phyloP scores from a whole-genome alignment of 1,140 invertebrate genomes.

The Hycleus cichorii region DNA sequence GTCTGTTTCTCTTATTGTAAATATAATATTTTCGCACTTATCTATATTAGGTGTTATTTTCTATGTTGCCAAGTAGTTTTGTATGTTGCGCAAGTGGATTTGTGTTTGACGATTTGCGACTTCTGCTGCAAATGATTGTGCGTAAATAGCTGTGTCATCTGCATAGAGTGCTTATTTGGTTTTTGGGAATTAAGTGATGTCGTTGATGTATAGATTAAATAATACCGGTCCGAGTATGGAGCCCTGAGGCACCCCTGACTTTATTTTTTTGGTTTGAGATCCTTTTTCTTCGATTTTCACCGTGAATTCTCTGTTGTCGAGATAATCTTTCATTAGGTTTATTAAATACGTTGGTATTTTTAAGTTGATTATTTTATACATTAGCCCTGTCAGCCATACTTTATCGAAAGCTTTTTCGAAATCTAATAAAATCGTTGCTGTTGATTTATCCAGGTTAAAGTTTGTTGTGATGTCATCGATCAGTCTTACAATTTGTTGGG shows the following conservation, averaged over 20 bases:
- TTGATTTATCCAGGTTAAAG: slow-evolving; percentile 29
- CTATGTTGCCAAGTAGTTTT: too few species aligned
- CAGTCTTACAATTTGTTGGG: slow-evolving; percentile 36
- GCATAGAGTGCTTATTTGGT: too few species aligned
- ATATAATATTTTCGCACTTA: slow-evolving; percentile 10
- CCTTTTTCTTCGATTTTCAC: slow-evolving; percentile 21
- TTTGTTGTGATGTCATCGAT: slow-evolving; percentile 30
- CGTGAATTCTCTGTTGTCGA: slow-evolving; percentile 21
- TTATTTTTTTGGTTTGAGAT: background rate
- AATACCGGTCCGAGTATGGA: too few species aligned
- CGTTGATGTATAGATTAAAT: slow-evolving; percentile 9
- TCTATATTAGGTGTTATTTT: slow-evolving; percentile 1
- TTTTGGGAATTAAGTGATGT: slow-evolving; percentile 31
- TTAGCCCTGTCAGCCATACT: slow-evolving; percentile 32
- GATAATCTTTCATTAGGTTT: slow-evolving; percentile 22
- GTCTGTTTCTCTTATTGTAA: slow-evolving; percentile 7
- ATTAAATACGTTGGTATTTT: slow-evolving; percentile 17
- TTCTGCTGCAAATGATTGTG: background rate
- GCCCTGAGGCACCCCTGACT: too few species aligned
- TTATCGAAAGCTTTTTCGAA: slow-evolving; percentile 36
- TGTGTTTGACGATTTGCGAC: slow-evolving; percentile 9
- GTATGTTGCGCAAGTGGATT: background rate
- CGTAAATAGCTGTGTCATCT: slow-evolving; percentile 8
- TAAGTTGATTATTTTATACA: slow-evolving; percentile 27
- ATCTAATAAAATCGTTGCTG: slow-evolving; percentile 27